phyloP scores from a whole-genome alignment of 2,888 invertebrate species.

The Digitonthophagus gazella region DNA sequence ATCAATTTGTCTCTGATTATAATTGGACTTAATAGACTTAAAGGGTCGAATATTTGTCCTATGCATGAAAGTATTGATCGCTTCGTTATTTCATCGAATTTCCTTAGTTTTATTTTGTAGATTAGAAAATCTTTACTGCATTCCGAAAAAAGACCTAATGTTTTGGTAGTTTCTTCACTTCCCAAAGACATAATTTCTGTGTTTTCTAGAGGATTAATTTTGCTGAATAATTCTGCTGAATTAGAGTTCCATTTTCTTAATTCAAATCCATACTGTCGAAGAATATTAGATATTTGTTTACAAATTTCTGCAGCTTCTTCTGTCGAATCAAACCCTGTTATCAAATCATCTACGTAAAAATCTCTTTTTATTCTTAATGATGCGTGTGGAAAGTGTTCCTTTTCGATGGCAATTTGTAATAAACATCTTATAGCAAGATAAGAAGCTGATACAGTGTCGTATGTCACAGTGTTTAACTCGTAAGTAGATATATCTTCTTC shows the following conservation, averaged over 20 bases:
- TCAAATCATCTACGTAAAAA: constrained; percentile 16
- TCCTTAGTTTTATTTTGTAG: not conserved
- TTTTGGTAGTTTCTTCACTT: no score
- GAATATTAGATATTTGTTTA: not conserved
- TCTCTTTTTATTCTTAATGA: constrained; percentile 12
- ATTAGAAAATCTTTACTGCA: not conserved
- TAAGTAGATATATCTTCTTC: constrained; percentile 1
- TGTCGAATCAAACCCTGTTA: constrained; percentile 1
- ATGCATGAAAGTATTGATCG: constrained; percentile 25
- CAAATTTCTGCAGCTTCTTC: not conserved
- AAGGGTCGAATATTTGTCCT: no score
- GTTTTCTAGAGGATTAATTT: not conserved
- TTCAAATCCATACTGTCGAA: not conserved
- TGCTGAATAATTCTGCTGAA: not conserved
- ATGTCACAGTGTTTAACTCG: constrained; percentile 10
- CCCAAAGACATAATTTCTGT: no score
- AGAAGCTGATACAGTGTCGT: constrained; percentile 1
- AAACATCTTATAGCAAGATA: constrained; percentile 4
- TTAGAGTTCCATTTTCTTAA: constrained; percentile 4
- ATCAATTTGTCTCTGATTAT: no score
- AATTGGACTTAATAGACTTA: no score
- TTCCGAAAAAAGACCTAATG: no score
- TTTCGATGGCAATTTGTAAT: constrained; percentile 1
- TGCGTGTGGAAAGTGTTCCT: not conserved
- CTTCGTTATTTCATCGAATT: constrained; percentile 5